These are phyloP conservation scores for Luperina testacea DNA, from an alignment of 2,888 invertebrate genomes.

Conservation along the genomic window DNA sequence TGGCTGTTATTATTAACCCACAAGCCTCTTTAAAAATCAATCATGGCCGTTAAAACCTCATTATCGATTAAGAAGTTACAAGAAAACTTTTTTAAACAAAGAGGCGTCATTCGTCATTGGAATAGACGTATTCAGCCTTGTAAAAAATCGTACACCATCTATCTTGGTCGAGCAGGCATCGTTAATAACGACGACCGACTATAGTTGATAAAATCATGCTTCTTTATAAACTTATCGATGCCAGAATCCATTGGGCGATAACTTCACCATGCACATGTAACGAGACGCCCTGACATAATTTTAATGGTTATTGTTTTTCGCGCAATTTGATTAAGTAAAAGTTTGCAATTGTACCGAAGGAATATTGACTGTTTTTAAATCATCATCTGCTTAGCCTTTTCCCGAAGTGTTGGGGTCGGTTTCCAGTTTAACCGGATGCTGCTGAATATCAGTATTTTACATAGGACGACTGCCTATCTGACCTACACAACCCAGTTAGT, in stretches of 20 bases:
- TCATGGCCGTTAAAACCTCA: slow-evolving; percentile 72
- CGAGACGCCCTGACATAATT: slow-evolving; percentile 43
- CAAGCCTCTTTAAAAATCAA: slow-evolving; percentile 60
- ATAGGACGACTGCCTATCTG: neutral
- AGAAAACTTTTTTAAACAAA: slow-evolving; percentile 67
- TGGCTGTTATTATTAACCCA: neutral
- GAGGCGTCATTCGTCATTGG: slow-evolving; percentile 70
- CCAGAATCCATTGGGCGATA: slow-evolving; percentile 77
- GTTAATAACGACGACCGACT: slow-evolving; percentile 78
- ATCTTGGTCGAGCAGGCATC: slow-evolving; percentile 74
- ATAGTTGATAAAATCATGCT: slow-evolving; percentile 80
- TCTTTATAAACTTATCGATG: slow-evolving; percentile 74
- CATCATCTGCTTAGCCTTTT: neutral
- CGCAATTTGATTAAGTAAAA: neutral
- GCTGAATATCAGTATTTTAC: neutral
- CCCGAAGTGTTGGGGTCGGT: neutral
- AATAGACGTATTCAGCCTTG: slow-evolving; percentile 64
- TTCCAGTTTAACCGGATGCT: neutral
- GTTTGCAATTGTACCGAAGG: neutral
- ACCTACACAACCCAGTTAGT: neutral
- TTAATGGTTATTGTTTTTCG: slow-evolving; percentile 6
- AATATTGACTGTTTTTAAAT: neutral
- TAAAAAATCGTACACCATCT: slow-evolving; percentile 74
- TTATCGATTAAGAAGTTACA: slow-evolving; percentile 75
- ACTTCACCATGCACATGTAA: slow-evolving; percentile 69